Conservation (phyloP, 2,797 vertebrate species). For the Cossypha dichroa region DNA sequence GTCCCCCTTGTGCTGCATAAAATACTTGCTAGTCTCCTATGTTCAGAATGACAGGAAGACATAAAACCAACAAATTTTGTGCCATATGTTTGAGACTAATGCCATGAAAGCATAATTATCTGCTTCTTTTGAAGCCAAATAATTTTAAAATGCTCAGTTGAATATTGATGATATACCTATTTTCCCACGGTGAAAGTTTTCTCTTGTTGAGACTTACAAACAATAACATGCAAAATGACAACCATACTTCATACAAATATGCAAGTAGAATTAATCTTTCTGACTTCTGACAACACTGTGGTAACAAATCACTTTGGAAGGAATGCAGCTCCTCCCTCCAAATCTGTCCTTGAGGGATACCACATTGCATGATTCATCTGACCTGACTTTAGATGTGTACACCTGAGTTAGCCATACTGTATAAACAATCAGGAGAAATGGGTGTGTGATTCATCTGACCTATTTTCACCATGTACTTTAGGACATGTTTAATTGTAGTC, state of each 20-base stretch:
- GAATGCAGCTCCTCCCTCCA: constrained; percentile 26
- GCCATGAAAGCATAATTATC: background rate
- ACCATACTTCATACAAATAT: background rate
- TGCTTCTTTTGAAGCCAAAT: background rate
- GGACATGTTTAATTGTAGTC: constrained; percentile 12
- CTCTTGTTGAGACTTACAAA: background rate
- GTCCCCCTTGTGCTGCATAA: background rate
- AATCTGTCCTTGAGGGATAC: background rate
- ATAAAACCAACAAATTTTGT: background rate
- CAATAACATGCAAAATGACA: background rate
- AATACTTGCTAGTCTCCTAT: background rate
- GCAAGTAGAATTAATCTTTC: background rate
- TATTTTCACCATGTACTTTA: background rate
- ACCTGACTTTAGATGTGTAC: background rate
- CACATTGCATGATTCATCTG: constrained; percentile 7
- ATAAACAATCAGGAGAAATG: background rate
- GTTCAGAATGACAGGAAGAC: background rate
- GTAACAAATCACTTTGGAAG: background rate
- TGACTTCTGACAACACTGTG: background rate
- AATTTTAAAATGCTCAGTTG: background rate
- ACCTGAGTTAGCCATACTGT: background rate
- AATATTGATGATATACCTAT: background rate
- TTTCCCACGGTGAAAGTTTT: background rate
- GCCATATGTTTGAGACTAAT: background rate
- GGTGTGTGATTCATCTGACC: constrained; percentile 18